Conservation (phyloP, 2,113 vertebrate genomes). For the Phaetusa simplex region DNA sequence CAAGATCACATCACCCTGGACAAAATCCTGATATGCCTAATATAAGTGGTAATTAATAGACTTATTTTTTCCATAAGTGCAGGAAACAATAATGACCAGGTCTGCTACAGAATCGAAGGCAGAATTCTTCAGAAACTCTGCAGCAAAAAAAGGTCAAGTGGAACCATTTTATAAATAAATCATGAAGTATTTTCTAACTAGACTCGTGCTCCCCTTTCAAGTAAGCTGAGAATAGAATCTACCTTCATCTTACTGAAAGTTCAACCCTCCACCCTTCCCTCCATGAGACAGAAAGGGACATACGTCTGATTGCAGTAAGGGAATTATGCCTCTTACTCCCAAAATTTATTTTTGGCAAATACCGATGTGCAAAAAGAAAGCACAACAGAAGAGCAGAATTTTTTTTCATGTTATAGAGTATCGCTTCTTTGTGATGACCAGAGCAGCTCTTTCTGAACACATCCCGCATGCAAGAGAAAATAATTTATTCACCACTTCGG, state of each 20-base stretch:
- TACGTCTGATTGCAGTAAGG: neutral
- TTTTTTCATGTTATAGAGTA: neutral
- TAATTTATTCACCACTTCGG: neutral
- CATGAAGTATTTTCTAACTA: neutral
- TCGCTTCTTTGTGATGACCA: neutral
- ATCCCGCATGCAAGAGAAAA: neutral
- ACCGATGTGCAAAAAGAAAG: neutral
- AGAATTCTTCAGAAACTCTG: conserved; percentile 8
- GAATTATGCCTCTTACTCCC: neutral
- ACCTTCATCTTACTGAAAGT: neutral
- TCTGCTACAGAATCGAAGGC: neutral
- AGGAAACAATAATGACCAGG: neutral
- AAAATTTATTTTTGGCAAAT: neutral
- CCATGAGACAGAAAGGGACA: neutral
- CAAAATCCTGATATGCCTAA: neutral
- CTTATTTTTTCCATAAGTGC: neutral
- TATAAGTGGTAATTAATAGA: conserved; percentile 1
- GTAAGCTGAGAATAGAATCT: neutral
- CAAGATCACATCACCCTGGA: neutral
- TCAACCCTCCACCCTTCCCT: neutral
- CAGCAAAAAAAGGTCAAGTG: conserved; percentile 4
- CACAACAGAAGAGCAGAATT: neutral
- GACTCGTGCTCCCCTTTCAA: neutral
- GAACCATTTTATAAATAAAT: neutral
- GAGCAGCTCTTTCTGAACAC: neutral